Conservation (phyloP, 2,888 invertebrate genomes). For the Drosophila histrio region DNA sequence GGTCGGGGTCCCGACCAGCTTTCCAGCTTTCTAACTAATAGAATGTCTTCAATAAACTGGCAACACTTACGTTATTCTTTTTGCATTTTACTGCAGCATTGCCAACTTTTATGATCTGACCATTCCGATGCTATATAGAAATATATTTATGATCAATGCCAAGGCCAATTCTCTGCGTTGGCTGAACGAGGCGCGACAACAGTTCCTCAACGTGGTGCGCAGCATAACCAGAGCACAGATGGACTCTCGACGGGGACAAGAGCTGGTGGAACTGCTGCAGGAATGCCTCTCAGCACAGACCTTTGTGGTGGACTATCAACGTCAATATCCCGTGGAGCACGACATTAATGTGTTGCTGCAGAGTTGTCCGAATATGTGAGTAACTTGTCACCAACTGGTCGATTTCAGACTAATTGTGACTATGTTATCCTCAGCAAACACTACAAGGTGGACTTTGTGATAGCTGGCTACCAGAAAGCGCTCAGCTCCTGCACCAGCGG, state of each 20-base stretch:
- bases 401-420: background rate
- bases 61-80: background rate
- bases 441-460: conserved; percentile 60
- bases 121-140: conserved; percentile 89
- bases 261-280: conserved; percentile 83
- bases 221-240: conserved; percentile 83
- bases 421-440: conserved; percentile 48
- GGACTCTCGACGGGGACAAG: conserved; percentile 73
- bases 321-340: conserved; percentile 87
- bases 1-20: too few relatives aligned
- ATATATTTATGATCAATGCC: conserved; percentile 84
- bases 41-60: too few relatives aligned
- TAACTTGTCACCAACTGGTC: conserved; percentile 50
- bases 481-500: conserved; percentile 45
- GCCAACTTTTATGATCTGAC: conserved; percentile 91
- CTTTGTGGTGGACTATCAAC: conserved; percentile 89
- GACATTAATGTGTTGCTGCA: conserved; percentile 88
- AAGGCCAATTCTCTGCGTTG: conserved; percentile 76
- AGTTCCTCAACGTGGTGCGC: conserved; percentile 84
- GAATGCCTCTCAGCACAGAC: conserved; percentile 85
- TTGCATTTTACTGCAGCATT: conserved; percentile 85
- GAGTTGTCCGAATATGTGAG: conserved; percentile 89
- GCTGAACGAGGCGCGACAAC: conserved; percentile 83
- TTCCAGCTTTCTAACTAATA: too few relatives aligned
- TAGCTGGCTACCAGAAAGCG: conserved; percentile 62